Evolutionary conservation across 2,113 vertebrate genomes (phyloP).

Genomic region (Bostrychus sinensis): DNA sequence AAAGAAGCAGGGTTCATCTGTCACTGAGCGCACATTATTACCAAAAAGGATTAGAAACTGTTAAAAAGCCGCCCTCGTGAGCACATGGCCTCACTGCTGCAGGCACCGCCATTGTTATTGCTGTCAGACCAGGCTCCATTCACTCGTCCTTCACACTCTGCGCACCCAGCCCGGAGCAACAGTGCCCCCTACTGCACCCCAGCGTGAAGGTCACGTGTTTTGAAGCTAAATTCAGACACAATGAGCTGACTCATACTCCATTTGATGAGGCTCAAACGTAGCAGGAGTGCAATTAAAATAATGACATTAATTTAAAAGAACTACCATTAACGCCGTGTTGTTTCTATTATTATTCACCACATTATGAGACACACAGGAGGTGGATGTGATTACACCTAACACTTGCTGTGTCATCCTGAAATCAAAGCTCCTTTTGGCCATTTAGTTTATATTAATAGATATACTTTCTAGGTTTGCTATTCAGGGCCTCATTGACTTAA

Average conservation of each 20-base stretch:
- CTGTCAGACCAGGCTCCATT: conserved; percentile 57
- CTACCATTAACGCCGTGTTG: background rate
- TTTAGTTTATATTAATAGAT: background rate
- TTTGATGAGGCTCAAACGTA: conserved; percentile 29
- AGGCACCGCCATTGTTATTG: conserved; percentile 64
- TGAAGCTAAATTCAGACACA: background rate
- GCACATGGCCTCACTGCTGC: conserved; percentile 54
- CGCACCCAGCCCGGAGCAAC: conserved; percentile 62
- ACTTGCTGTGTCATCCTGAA: conserved; percentile 54
- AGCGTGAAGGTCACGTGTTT: background rate
- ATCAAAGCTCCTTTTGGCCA: background rate
- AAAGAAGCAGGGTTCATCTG: conserved; percentile 40
- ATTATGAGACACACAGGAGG: background rate
- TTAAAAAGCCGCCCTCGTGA: conserved; percentile 32
- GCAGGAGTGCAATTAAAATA: conserved; percentile 20
- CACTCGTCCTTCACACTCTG: conserved; percentile 18
- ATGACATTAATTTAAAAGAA: conserved; percentile 7
- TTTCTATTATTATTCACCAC: background rate
- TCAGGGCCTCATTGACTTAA: too few species aligned
- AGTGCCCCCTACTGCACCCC: conserved; percentile 74
- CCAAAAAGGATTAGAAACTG: conserved; percentile 42
- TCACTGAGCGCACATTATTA: conserved; percentile 27
- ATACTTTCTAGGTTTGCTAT: background rate
- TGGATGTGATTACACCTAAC: background rate
- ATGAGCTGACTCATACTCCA: conserved; percentile 66